These are phyloP conservation scores for Acipenser oxyrinchus DNA, from an alignment of 2,797 vertebrate species.

Conservation along the genomic window DNA sequence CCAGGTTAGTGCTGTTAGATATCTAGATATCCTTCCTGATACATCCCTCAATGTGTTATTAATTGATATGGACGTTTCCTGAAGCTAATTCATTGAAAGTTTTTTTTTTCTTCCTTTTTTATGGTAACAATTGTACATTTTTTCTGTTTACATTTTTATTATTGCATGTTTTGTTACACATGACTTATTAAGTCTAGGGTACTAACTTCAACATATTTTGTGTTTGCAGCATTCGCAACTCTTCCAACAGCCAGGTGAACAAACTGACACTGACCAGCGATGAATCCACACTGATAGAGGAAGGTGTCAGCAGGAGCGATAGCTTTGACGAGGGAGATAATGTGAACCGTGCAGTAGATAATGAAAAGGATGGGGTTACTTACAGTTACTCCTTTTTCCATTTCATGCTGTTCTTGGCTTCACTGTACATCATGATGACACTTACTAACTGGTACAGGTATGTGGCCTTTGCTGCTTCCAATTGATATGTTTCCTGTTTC, in stretches of 20 bases:
- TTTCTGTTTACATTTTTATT: too few relatives aligned
- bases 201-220: background rate
- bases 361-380: slow-evolving; percentile 88
- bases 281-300: slow-evolving; percentile 90
- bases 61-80: too few relatives aligned
- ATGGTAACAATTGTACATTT: too few relatives aligned
- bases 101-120: too few relatives aligned
- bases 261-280: slow-evolving; percentile 90
- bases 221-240: slow-evolving; percentile 79
- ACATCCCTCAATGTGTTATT: too few relatives aligned
- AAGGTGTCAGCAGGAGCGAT: slow-evolving; percentile 66
- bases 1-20: slow-evolving; percentile 64
- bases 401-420: slow-evolving; percentile 97
- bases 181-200: too few relatives aligned
- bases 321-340: slow-evolving; percentile 65
- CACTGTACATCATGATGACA: slow-evolving; percentile 98
- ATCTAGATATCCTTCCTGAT: too few relatives aligned
- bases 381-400: slow-evolving; percentile 98
- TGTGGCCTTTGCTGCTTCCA: slow-evolving; percentile 5
- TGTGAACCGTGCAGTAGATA: slow-evolving; percentile 75
- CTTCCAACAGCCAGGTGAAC: slow-evolving; percentile 89
- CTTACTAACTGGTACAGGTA: slow-evolving; percentile 98
- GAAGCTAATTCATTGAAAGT: too few relatives aligned
- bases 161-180: too few relatives aligned
- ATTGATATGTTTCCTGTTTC: too few relatives aligned